phyloP scores from a whole-genome alignment of 2,888 invertebrate genomes.

The Amorpha juglandis region DNA sequence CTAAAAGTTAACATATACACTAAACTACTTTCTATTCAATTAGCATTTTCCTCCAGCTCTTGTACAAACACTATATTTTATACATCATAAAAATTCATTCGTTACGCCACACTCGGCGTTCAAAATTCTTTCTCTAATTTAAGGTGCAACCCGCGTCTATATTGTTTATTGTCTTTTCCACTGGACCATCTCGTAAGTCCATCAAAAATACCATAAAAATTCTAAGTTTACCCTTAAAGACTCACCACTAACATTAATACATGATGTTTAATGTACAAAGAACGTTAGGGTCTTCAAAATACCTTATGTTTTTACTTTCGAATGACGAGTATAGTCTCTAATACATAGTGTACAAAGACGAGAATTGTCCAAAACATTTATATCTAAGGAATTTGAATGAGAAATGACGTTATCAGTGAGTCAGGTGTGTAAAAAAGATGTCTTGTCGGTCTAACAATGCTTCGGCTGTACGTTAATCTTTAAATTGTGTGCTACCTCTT shows the following conservation, averaged over 20 bases:
- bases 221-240: neutral
- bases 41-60: too few species aligned
- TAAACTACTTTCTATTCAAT: too few species aligned
- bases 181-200: neutral
- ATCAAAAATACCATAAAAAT: neutral
- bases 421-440: conserved; percentile 46
- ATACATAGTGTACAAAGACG: neutral
- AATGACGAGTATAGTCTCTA: neutral
- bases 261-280: conserved; percentile 13
- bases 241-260: neutral
- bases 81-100: too few species aligned
- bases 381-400: conserved; percentile 24
- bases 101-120: too few species aligned
- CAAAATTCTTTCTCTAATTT: too few species aligned
- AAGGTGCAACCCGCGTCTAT: too few species aligned
- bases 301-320: neutral
- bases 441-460: conserved; percentile 35
- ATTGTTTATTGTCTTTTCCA: neutral
- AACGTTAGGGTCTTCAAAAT: conserved; percentile 3
- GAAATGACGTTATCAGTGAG: conserved; percentile 54
- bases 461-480: conserved; percentile 31
- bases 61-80: too few species aligned
- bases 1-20: too few species aligned
- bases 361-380: conserved; percentile 14
- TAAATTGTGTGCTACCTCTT: conserved; percentile 25